A percentile compares a stretch with the other conserved stretches of the same genome.
Conservation (phyloP, 2,888 invertebrate genomes). For the Seladonia tumulorum region DNA sequence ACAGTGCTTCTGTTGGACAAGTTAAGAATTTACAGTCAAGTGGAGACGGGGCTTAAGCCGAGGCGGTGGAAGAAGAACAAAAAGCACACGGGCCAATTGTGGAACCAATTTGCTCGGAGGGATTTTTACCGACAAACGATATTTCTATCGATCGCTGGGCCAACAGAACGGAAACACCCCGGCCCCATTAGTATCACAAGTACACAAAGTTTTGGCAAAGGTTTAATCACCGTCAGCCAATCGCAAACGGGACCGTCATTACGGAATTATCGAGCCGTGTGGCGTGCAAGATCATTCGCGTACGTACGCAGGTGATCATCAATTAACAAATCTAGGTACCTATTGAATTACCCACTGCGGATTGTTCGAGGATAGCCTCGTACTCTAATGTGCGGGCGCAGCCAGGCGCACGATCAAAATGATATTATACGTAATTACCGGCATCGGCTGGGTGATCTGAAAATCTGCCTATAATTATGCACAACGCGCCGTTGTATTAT, state of each 20-base stretch:
- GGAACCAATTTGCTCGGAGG: not conserved
- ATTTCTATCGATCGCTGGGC: not conserved
- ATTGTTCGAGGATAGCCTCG: not conserved
- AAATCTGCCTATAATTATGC: constrained; percentile 14
- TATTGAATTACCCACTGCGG: constrained; percentile 26
- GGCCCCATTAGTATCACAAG: not conserved
- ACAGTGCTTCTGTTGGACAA: not conserved
- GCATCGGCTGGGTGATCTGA: not conserved
- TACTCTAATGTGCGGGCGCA: not conserved
- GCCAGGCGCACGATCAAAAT: constrained; percentile 25
- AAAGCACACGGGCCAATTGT: not conserved
- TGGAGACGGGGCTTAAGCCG: not conserved
- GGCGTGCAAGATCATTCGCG: constrained; percentile 7
- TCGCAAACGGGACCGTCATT: constrained; percentile 2
- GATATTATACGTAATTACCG: constrained; percentile 43
- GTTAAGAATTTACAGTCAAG: too few species aligned
- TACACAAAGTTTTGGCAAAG: not conserved
- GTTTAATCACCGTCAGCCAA: not conserved
- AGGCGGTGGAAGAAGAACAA: not conserved
- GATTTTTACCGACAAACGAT: not conserved
- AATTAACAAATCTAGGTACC: constrained; percentile 18
- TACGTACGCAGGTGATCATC: constrained; percentile 9
- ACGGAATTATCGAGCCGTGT: not conserved
- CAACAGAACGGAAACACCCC: not conserved
- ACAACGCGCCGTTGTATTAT: too few species aligned